These are phyloP conservation scores for Labeo catla DNA, from an alignment of 2,113 vertebrate species.

Conservation along the genomic window DNA sequence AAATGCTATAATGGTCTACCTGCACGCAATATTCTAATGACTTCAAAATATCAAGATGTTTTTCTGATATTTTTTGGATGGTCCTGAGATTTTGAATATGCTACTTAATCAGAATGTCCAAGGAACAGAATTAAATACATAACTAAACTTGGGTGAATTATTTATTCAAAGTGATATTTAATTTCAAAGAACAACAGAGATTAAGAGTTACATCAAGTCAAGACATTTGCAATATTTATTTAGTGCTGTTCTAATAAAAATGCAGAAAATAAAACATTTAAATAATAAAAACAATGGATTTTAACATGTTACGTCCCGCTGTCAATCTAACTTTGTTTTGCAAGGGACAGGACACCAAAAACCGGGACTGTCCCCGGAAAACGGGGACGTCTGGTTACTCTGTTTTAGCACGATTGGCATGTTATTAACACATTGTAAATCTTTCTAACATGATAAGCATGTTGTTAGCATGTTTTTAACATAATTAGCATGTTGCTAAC, in stretches of 20 bases:
- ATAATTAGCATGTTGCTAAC: too few species aligned
- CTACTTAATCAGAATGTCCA: slow-evolving; percentile 65
- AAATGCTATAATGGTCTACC: too few species aligned
- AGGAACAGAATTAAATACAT: background rate
- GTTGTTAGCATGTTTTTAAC: too few species aligned
- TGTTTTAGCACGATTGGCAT: too few species aligned
- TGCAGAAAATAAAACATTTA: background rate
- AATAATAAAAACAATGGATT: background rate
- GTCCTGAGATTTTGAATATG: background rate
- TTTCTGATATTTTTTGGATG: background rate
- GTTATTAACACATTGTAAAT: too few species aligned
- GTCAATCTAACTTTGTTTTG: too few species aligned
- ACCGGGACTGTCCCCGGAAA: too few species aligned
- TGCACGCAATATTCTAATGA: background rate
- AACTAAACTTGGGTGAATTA: background rate
- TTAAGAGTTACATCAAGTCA: background rate
- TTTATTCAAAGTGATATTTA: slow-evolving; percentile 11
- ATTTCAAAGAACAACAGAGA: background rate
- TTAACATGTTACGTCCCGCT: too few species aligned
- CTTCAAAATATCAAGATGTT: background rate
- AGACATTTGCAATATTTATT: background rate
- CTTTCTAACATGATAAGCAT: too few species aligned
- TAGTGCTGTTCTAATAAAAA: background rate
- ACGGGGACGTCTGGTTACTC: too few species aligned
- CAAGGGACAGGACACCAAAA: too few species aligned